Percentiles rank a stretch among this genome's conserved stretches.
phyloP scores from a whole-genome alignment of 2,888 invertebrate genomes.

The Quadriops clusia region DNA sequence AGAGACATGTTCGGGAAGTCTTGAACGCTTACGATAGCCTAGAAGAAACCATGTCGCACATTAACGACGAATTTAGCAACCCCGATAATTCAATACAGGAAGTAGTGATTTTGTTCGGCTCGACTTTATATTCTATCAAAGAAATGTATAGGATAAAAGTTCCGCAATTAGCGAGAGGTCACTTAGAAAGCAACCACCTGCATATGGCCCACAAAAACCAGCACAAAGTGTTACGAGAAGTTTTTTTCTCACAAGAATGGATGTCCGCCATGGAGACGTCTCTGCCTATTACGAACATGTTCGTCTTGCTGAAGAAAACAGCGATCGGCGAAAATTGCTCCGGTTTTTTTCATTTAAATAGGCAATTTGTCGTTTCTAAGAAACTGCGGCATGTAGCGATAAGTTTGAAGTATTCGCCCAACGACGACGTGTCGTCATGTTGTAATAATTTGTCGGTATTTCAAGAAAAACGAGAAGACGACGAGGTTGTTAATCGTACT shows the following conservation, averaged over 20 bases:
- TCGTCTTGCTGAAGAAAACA: conserved; percentile 40
- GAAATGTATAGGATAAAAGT: conserved; percentile 26
- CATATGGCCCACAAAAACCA: conserved; percentile 22
- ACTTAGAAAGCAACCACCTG: conserved; percentile 27
- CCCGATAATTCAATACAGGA: conserved; percentile 21
- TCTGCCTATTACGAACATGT: conserved; percentile 39
- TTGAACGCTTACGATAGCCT: conserved; percentile 26
- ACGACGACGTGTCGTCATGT: conserved; percentile 18
- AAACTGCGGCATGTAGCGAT: conserved; percentile 25
- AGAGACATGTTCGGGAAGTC: conserved; percentile 24
- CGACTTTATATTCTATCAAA: conserved; percentile 25
- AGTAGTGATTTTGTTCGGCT: conserved; percentile 27
- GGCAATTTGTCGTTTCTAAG: conserved; percentile 17
- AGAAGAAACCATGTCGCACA: conserved; percentile 24
- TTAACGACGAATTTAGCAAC: conserved; percentile 23
- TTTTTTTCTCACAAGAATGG: conserved; percentile 39
- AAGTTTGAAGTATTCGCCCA: conserved; percentile 20
- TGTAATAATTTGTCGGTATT: conserved; percentile 27
- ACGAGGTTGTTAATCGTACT: too few relatives aligned
- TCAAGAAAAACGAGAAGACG: conserved; percentile 18
- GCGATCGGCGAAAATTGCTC: too few relatives aligned
- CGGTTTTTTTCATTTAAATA: too few relatives aligned
- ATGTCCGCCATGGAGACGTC: conserved; percentile 36
- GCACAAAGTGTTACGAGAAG: conserved; percentile 30
- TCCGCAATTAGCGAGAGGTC: conserved; percentile 20